Evolutionary conservation across 2,113 vertebrate genomes (phyloP).

Genomic region (Aptenodytes forsteri): DNA sequence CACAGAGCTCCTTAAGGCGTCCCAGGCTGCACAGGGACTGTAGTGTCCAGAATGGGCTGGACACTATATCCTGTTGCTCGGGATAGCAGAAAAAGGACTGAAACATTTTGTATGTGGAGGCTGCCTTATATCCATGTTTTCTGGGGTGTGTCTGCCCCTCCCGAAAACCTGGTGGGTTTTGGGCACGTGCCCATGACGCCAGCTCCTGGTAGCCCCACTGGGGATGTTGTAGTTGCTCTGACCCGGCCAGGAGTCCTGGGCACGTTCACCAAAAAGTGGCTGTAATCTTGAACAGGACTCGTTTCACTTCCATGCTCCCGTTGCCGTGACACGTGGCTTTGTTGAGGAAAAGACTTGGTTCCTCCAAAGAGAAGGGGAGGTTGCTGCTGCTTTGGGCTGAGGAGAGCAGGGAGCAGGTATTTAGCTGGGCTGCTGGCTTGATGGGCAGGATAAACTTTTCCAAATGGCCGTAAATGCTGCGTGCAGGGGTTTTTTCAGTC

Average conservation of each 20-base stretch:
- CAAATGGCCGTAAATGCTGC: not conserved
- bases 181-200: fast-evolving
- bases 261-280: fast-evolving
- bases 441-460: not conserved
- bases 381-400: not conserved
- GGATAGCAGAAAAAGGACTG: not conserved
- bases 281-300: not conserved
- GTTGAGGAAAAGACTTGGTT: not conserved
- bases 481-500: not conserved
- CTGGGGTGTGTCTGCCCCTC: not conserved
- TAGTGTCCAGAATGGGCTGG: not conserved
- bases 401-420: not conserved
- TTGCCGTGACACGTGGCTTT: not conserved
- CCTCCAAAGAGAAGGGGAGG: not conserved
- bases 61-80: not conserved
- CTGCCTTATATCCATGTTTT: not conserved
- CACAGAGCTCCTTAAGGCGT: not conserved
- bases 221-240: not conserved
- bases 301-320: not conserved
- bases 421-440: not conserved
- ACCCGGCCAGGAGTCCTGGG: not conserved
- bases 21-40: not conserved
- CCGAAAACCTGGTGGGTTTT: not conserved
- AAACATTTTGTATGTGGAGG: not conserved
- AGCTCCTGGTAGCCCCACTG: not conserved